Percentiles rank a stretch among this genome's conserved stretches.
phyloP scores from a whole-genome alignment of 2,797 vertebrate species.

The Decapterus maruadsi region DNA sequence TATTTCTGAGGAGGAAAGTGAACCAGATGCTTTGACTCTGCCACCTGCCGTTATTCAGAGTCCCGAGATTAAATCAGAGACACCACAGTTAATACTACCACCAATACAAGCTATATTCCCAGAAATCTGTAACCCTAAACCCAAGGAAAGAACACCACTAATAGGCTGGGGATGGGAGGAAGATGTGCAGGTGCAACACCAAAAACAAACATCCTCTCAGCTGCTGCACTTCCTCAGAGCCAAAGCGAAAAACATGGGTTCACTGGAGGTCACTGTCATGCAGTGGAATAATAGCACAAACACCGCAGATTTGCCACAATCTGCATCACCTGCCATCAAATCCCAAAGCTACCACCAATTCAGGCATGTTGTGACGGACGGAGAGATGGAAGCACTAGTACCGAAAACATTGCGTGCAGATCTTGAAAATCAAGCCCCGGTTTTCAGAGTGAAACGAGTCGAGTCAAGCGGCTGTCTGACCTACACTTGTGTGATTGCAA shows the following conservation, averaged over 20 bases:
- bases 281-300: slow-evolving; percentile 22
- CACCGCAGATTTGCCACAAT: slow-evolving; percentile 7
- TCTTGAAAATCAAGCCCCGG: slow-evolving; percentile 43
- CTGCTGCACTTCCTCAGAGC: slow-evolving; percentile 78
- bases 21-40: slow-evolving; percentile 21
- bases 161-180: slow-evolving; percentile 46
- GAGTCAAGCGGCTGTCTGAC: slow-evolving; percentile 55
- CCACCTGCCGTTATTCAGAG: slow-evolving; percentile 34
- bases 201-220: slow-evolving; percentile 84
- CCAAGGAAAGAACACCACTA: slow-evolving; percentile 29
- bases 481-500: slow-evolving; percentile 79
- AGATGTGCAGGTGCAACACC: slow-evolving; percentile 71
- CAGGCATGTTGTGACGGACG: slow-evolving; percentile 20
- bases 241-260: slow-evolving; percentile 55
- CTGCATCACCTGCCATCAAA: slow-evolving; percentile 22
- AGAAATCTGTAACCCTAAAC: slow-evolving; percentile 33
- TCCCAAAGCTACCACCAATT: slow-evolving; percentile 37
- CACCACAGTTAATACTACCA: slow-evolving; percentile 42
- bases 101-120: slow-evolving; percentile 39
- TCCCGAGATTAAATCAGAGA: slow-evolving; percentile 30
- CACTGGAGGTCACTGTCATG: slow-evolving; percentile 41
- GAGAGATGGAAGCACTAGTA: background rate
- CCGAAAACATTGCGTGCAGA: slow-evolving; percentile 29
- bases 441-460: slow-evolving; percentile 76
- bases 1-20: slow-evolving; percentile 42